Percentiles rank a stretch among this genome's conserved stretches.
phyloP scores from a whole-genome alignment of 2,113 vertebrate species.

The Spermophilus dauricus region DNA sequence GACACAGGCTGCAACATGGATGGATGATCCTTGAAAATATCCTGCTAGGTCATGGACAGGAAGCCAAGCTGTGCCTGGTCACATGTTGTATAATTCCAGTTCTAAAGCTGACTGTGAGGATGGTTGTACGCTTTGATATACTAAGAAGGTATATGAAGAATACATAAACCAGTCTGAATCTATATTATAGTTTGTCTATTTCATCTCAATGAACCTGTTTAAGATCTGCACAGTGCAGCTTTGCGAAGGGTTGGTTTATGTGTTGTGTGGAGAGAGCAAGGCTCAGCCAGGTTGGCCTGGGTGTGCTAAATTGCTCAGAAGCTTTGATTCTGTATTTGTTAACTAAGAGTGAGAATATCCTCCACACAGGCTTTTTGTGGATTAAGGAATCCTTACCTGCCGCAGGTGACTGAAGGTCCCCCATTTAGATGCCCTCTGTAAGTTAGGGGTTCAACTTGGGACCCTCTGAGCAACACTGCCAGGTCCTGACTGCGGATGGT shows the following conservation, averaged over 20 bases:
- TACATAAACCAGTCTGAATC: not conserved
- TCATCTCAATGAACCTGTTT: not conserved
- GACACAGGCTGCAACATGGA: fast-evolving
- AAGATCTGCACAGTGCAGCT: not conserved
- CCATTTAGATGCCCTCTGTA: too few species aligned
- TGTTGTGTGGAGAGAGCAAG: not conserved
- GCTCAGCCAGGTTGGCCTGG: not conserved
- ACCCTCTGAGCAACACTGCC: not conserved
- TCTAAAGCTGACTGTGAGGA: not conserved
- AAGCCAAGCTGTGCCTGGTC: not conserved
- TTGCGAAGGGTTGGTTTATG: not conserved
- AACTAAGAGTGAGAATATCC: not conserved
- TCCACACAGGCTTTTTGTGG: not conserved
- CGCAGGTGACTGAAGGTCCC: not conserved
- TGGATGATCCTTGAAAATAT: not conserved
- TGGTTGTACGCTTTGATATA: not conserved
- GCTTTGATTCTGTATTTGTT: not conserved
- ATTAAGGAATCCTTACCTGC: not conserved
- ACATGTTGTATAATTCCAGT: not conserved
- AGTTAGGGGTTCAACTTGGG: not conserved
- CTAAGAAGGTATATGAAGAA: not conserved
- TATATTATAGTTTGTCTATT: not conserved
- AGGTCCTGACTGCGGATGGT: too few species aligned
- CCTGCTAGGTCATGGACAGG: not conserved
- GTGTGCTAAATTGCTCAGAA: not conserved